Evolutionary conservation across 2,888 invertebrate genomes (phyloP), one percentile per base, ranked within the genome.

Genomic region (Tubiluchus corallicola): DNA sequence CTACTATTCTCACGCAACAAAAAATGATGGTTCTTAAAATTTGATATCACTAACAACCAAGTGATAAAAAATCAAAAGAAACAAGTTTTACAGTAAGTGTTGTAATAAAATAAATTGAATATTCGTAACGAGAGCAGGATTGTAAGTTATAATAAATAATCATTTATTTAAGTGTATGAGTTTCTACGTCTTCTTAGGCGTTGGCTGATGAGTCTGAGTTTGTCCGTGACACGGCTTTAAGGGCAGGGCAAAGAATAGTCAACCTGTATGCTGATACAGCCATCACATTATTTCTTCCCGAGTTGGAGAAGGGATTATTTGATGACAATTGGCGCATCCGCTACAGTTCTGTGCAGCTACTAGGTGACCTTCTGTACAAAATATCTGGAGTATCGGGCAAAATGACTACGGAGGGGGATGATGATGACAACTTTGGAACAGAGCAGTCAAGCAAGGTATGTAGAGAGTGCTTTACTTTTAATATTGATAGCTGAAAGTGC

Each of bases 291-390:
- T 69, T 98, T 20, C 67, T 99, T 48, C 98, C 98, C 0, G 90
- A 96, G 60, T 64, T 94, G 37, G 94, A 96, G 64, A 74, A 74
- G 41, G 96, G 96, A 0, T 68, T 98, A 16, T 94, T 96, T 65
- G 88, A 96, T 64, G 92, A 94, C 57, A 96, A 96, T 67, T 99
- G 98, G 98, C 74, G 98, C 43, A 98, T 98, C 54, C 71, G 96
- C 49, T 83, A 69, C 59, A 71, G 88, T 55, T 88, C 90, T 0
- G 90, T 98, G 3, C 92, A 94, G 62, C 69, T 98, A 20, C 68
- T 98, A 21, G 96, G 96, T 13, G 98, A 98, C 64, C 69, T 98
- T 41, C 68, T 98, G 18, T 98, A 94, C 66, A 78, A 88, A 48
- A 84, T 98, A 51, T 92, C 94, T 2, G 96, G 71, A 42, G 94